Evolutionary conservation across 2,113 vertebrate species (phyloP).

Genomic region (Halichoerus grypus): DNA sequence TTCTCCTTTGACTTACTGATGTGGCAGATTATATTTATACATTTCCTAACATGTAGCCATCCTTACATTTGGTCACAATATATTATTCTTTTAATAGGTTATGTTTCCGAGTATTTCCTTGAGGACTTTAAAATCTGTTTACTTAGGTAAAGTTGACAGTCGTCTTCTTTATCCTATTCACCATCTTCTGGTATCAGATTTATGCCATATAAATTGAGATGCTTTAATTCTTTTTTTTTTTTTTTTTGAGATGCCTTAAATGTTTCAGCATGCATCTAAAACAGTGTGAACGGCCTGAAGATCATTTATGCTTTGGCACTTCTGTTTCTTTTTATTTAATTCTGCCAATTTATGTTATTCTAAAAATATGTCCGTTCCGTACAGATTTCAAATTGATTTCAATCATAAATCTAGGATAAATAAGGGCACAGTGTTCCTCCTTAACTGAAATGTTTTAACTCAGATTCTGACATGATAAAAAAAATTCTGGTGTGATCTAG

Average conservation of each 20-base stretch:
- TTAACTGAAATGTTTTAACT: constrained; percentile 52
- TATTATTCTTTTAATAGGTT: not conserved
- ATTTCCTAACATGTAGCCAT: not conserved
- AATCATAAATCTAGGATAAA: constrained; percentile 70
- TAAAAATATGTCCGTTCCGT: constrained; percentile 68
- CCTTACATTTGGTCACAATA: not conserved
- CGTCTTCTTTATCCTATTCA: not conserved
- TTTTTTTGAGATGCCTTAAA: constrained; percentile 5
- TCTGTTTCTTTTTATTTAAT: constrained; percentile 75
- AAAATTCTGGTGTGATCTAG: constrained; percentile 15
- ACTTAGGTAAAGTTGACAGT: constrained; percentile 20
- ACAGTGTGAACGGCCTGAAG: constrained; percentile 51
- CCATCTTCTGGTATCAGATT: constrained; percentile 43
- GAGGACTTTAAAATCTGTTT: not conserved
- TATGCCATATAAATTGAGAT: constrained; percentile 4
- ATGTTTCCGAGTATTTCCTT: constrained; percentile 32
- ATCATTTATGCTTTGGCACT: constrained; percentile 69
- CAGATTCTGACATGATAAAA: constrained; percentile 42
- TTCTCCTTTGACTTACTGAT: constrained; percentile 51
- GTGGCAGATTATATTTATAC: constrained; percentile 34
- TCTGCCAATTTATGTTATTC: constrained; percentile 72
- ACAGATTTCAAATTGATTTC: constrained; percentile 67
- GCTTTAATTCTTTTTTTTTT: not conserved
- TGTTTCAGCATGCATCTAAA: not conserved
- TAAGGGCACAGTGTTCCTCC: constrained; percentile 42